These are phyloP conservation scores for Dicyrtomina minuta DNA, from an alignment of 2,888 invertebrate species.

Conservation along the genomic window DNA sequence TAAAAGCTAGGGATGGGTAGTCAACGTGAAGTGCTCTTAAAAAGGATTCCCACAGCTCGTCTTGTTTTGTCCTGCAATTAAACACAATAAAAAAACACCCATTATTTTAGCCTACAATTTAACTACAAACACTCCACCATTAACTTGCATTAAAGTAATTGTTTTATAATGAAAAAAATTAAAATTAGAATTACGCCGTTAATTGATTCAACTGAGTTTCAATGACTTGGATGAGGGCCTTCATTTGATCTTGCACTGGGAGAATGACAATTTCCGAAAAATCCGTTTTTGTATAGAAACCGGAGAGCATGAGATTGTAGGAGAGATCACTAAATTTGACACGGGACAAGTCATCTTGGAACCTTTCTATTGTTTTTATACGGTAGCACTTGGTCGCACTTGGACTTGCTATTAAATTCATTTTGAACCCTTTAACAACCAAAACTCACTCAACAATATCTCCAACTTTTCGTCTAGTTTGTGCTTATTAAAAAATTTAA, in stretches of 20 bases:
- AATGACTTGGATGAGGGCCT: neutral
- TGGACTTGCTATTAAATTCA: too few species aligned
- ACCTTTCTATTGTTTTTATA: neutral
- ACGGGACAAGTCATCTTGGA: conserved; percentile 4
- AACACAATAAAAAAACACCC: neutral
- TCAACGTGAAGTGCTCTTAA: neutral
- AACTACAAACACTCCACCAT: too few species aligned
- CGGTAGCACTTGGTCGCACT: neutral
- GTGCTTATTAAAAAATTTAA: too few species aligned
- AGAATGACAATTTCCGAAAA: conserved; percentile 6
- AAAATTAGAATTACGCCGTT: neutral
- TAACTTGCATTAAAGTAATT: too few species aligned
- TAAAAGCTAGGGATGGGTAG: conserved; percentile 10
- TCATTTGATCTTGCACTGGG: neutral
- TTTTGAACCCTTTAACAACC: too few species aligned
- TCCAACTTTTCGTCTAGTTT: too few species aligned
- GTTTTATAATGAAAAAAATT: neutral
- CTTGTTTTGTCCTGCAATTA: neutral
- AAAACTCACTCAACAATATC: too few species aligned
- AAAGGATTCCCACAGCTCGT: conserved; percentile 16
- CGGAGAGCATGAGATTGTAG: neutral
- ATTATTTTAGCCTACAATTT: too few species aligned
- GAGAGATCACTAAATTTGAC: conserved; percentile 13
- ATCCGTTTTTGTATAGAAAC: neutral
- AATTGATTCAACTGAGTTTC: neutral